Evolutionary conservation across 2,113 vertebrate genomes (phyloP).

Genomic region (Furnarius figulus): DNA sequence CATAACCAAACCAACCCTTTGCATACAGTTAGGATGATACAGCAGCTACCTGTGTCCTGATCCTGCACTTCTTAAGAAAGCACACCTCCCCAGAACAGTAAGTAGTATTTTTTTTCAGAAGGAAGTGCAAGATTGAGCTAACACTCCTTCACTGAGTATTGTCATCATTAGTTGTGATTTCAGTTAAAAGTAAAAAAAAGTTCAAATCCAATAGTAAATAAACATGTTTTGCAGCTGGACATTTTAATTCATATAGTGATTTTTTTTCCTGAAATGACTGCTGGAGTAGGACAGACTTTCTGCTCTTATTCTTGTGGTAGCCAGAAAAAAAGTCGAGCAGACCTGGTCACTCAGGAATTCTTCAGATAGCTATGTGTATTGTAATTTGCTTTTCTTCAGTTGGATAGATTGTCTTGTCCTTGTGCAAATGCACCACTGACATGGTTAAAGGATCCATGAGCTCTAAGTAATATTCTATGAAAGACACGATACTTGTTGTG

Average conservation of each 20-base stretch:
- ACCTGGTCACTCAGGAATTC: background rate
- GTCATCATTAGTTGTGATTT: conserved; percentile 28
- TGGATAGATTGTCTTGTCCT: background rate
- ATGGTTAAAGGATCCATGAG: background rate
- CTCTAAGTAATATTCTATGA: background rate
- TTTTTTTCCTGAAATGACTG: background rate
- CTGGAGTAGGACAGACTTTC: background rate
- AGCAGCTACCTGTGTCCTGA: background rate
- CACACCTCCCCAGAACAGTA: background rate
- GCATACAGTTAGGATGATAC: conserved; percentile 36
- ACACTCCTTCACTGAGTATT: background rate
- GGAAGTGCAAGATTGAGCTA: background rate
- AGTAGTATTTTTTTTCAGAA: background rate
- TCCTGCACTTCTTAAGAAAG: background rate
- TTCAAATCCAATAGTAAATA: background rate
- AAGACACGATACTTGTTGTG: background rate
- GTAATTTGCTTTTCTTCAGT: background rate
- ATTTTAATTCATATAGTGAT: background rate
- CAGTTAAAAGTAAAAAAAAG: background rate
- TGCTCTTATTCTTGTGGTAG: background rate
- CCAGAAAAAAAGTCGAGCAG: background rate
- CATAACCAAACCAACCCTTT: conserved; percentile 38
- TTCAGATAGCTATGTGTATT: background rate
- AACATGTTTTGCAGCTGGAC: background rate
- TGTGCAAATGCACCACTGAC: background rate